Conservation (phyloP, 2,113 vertebrate species). For the Steatornis caripensis region DNA sequence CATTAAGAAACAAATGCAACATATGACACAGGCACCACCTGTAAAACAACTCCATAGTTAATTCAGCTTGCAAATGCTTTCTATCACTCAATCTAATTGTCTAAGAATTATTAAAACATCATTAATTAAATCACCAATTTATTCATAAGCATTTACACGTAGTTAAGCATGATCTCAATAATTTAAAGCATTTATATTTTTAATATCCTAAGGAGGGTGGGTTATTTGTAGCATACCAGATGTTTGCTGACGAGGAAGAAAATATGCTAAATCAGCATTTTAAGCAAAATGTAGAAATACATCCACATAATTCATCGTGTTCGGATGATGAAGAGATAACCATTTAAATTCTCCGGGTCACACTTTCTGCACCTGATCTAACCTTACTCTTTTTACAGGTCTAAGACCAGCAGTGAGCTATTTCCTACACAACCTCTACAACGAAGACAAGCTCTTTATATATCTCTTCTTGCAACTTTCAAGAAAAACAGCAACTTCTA, state of each 20-base stretch:
- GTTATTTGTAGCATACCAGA: constrained; percentile 1
- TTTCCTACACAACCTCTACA: not conserved
- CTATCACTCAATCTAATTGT: not conserved
- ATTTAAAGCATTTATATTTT: not conserved
- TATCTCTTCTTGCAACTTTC: not conserved
- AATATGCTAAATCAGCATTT: not conserved
- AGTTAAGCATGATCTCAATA: not conserved
- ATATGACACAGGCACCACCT: not conserved
- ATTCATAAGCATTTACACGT: not conserved
- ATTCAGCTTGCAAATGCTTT: not conserved
- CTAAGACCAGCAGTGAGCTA: not conserved
- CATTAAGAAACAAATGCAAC: not conserved
- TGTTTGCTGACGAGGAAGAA: not conserved
- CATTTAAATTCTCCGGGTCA: not conserved
- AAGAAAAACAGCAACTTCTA: not conserved
- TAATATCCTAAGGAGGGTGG: not conserved
- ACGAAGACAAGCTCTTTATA: not conserved
- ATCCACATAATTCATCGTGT: not conserved
- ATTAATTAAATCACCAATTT: constrained; percentile 2
- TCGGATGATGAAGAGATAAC: fast-evolving
- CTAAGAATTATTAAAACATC: not conserved
- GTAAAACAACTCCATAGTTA: not conserved
- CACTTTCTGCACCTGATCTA: not conserved
- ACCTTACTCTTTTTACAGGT: not conserved
- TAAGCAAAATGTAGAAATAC: not conserved